Evolutionary conservation across 2,888 invertebrate genomes (phyloP).

Genomic region (Vannuccia rotundouncinata): DNA sequence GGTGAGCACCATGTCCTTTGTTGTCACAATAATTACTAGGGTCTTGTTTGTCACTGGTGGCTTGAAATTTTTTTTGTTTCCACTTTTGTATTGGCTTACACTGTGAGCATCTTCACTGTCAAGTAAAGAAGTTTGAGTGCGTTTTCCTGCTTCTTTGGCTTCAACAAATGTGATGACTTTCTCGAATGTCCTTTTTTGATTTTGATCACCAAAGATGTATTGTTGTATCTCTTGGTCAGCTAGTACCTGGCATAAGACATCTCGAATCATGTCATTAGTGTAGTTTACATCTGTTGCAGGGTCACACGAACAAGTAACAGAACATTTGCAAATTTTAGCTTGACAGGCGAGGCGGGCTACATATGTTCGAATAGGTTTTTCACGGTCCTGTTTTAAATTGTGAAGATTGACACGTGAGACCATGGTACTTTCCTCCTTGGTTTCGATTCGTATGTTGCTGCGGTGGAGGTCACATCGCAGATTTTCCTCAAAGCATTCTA

Average conservation of each 20-base stretch:
- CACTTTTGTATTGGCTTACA: neutral
- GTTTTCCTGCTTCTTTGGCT: neutral
- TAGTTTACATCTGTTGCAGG: slow-evolving; percentile 39
- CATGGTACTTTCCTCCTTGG: slow-evolving; percentile 42
- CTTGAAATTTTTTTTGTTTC: neutral
- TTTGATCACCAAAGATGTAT: slow-evolving; percentile 24
- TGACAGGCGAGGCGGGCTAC: slow-evolving; percentile 41
- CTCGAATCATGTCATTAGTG: neutral
- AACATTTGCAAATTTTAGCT: slow-evolving; percentile 38
- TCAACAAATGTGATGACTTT: neutral
- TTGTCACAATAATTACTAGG: no score
- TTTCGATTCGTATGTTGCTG: slow-evolving; percentile 39
- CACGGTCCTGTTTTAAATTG: slow-evolving; percentile 42
- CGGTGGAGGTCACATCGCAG: slow-evolving; percentile 39
- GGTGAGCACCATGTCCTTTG: neutral
- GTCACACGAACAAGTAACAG: slow-evolving; percentile 1
- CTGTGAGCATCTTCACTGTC: neutral
- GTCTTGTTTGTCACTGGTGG: no score
- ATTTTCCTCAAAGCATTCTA: neutral
- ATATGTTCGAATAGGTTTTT: slow-evolving; percentile 40
- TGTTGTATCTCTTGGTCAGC: neutral
- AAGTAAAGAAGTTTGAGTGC: slow-evolving; percentile 5
- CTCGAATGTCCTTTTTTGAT: slow-evolving; percentile 3
- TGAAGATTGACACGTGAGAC: slow-evolving; percentile 41
- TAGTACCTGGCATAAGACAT: neutral